Conservation (phyloP, 2,888 invertebrate species). For the Lycophotia porphyrea region DNA sequence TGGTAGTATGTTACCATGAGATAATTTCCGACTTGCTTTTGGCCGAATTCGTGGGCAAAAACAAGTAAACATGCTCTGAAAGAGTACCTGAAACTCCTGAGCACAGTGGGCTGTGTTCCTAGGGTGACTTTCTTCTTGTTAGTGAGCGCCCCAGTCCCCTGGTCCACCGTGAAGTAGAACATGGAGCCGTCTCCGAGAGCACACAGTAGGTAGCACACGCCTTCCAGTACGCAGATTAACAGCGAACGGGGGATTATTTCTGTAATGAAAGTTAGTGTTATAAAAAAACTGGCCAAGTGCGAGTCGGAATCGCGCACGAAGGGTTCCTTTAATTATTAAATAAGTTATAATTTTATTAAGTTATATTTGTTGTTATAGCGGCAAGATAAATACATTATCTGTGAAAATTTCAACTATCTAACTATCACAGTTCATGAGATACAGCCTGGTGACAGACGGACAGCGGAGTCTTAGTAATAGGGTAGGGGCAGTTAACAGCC, state of each 20-base stretch:
- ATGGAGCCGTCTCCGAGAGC: constrained; percentile 99
- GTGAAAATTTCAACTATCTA: no score
- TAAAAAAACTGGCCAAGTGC: no score
- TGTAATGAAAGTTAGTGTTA: constrained; percentile 75
- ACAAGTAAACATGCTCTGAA: not conserved
- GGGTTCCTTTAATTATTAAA: no score
- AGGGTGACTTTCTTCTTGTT: constrained; percentile 99
- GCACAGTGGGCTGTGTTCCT: constrained; percentile 98
- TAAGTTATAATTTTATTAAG: no score
- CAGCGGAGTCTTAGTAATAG: no score
- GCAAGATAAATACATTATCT: no score
- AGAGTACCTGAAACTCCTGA: constrained; percentile 93
- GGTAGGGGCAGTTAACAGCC: no score
- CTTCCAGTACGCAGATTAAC: constrained; percentile 98
- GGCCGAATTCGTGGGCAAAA: not conserved
- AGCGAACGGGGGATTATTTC: constrained; percentile 99
- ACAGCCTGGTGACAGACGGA: no score
- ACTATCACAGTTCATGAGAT: no score
- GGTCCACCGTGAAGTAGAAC: constrained; percentile 97
- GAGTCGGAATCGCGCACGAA: no score
- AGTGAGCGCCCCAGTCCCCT: constrained; percentile 92
- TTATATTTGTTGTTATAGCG: no score
- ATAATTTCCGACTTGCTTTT: not conserved
- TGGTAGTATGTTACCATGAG: not conserved
- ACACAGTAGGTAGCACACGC: constrained; percentile 96